These are phyloP conservation scores for Oryzias curvinotus DNA, from an alignment of 2,113 vertebrate species.

Conservation along the genomic window DNA sequence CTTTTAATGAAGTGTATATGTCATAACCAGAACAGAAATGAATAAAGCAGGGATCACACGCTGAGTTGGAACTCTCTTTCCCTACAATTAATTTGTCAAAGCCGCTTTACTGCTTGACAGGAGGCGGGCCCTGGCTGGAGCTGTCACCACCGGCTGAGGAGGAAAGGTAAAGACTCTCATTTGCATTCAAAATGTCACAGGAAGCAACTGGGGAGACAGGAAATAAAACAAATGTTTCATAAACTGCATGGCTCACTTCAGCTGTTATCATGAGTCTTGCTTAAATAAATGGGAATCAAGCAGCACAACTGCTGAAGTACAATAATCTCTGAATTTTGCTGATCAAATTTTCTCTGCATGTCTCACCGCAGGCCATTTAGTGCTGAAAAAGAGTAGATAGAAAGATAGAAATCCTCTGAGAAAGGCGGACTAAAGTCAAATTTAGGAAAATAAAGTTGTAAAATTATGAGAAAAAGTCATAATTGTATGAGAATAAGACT, in stretches of 20 bases:
- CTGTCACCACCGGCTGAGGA: slow-evolving; percentile 23
- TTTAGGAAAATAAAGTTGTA: too few species aligned
- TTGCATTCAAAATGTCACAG: slow-evolving; percentile 66
- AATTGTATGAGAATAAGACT: too few species aligned
- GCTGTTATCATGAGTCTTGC: slow-evolving; percentile 13
- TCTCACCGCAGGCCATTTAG: background rate
- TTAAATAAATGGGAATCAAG: background rate
- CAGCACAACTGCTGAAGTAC: slow-evolving; percentile 9
- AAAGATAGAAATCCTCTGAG: background rate
- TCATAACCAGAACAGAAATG: too few species aligned
- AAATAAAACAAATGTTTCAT: slow-evolving; percentile 31
- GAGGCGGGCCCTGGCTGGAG: background rate
- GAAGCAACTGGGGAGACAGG: slow-evolving; percentile 11
- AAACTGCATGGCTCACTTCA: slow-evolving; percentile 36
- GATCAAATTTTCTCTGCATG: background rate
- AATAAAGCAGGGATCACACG: too few species aligned
- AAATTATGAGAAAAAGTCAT: too few species aligned
- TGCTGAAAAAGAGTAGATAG: background rate
- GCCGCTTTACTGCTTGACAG: too few species aligned
- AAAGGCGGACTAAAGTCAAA: too few species aligned
- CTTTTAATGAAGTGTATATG: too few species aligned
- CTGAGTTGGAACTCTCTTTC: too few species aligned
- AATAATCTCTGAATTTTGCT: background rate
- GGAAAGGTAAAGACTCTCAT: slow-evolving; percentile 49
- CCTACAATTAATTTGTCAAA: too few species aligned